These are phyloP conservation scores for Drosophila macrospina DNA, from an alignment of 2,888 invertebrate genomes.

Conservation along the genomic window DNA sequence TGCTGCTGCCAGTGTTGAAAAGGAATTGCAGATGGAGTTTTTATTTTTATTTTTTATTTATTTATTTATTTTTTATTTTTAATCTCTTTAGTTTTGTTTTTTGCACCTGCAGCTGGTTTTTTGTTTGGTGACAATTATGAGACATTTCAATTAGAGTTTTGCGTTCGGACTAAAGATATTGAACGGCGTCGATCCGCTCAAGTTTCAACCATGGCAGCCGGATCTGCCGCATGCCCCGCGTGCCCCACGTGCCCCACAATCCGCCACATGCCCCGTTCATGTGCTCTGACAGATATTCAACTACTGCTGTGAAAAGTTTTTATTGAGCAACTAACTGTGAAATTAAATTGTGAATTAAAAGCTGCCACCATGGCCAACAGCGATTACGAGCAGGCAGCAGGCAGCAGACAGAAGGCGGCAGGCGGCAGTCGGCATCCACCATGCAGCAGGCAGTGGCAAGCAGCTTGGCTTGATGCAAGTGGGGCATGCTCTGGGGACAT, in stretches of 20 bases:
- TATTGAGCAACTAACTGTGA: conserved; percentile 75
- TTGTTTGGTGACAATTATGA: conserved; percentile 53
- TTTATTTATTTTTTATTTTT: background rate
- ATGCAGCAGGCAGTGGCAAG: background rate
- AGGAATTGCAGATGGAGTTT: background rate
- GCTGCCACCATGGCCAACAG: conserved; percentile 67
- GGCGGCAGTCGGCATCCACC: background rate
- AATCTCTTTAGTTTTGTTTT: background rate
- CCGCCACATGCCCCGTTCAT: background rate
- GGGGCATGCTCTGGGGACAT: conserved; percentile 50
- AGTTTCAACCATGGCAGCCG: conserved; percentile 28
- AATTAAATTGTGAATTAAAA: conserved; percentile 80
- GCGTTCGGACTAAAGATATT: background rate
- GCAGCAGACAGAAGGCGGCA: background rate
- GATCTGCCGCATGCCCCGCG: conserved; percentile 2
- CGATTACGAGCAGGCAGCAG: conserved; percentile 42
- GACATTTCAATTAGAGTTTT: conserved; percentile 59
- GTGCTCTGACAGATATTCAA: conserved; percentile 52
- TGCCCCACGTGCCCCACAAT: too few species aligned
- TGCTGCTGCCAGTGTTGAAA: too few species aligned
- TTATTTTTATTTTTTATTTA: background rate
- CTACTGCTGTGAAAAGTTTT: conserved; percentile 66
- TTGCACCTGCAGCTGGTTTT: conserved; percentile 14
- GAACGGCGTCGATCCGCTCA: conserved; percentile 10
- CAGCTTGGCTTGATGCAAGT: too few species aligned